Base-by-base conservation (phyloP, 2,113 vertebrate species). In the Scatophagus argus region DNA sequence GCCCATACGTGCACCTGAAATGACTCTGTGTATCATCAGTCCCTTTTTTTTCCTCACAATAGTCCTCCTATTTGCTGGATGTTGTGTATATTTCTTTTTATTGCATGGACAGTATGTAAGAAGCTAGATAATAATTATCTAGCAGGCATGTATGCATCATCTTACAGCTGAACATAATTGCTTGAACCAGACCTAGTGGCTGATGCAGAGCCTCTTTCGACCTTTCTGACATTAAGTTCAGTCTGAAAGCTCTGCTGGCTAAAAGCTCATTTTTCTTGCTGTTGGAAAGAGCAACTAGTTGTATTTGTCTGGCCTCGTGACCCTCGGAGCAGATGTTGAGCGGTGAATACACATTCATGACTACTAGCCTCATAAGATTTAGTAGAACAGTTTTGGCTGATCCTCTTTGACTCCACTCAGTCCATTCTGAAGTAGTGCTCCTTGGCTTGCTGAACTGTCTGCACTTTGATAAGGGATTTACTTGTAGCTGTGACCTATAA, bases 291-390 rank as follows among this genome's bases (percentile, higher is more conserved):
- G 68, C 9, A 1, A 72, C 80, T 86, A 59, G 58, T 73, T 71
- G 58, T 54, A 63, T 82, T 67, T 76, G 39, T 74, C 49, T 38
- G 56, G 25, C 81, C 63, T 49, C 11, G 46, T 38, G 78, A 82
- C 77, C 82, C 69, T 61, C 2, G 12, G 27, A 82, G 59, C 83
- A 90, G 72, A 89, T 85, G 85, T 66, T 85, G 64, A 75, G 61
- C 51, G 27, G 27, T 43, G 68, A 58, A 46, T 34, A 66, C 58
- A 66, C 75, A 77, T 68, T 39, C 67, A 63, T 41, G 66, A 44
- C 79, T 63, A 43, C 82, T 81, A 65, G 70, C 21, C 39, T 61
- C 56, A n/a, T 44, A 72, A 69, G 82, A 81, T 83, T 90, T 83
- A 83, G 23, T 67, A 54, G 56, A 56, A 81, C 77, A 80, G 54